phyloP scores from a whole-genome alignment of 2,888 invertebrate genomes.

The Dusona sp. region DNA sequence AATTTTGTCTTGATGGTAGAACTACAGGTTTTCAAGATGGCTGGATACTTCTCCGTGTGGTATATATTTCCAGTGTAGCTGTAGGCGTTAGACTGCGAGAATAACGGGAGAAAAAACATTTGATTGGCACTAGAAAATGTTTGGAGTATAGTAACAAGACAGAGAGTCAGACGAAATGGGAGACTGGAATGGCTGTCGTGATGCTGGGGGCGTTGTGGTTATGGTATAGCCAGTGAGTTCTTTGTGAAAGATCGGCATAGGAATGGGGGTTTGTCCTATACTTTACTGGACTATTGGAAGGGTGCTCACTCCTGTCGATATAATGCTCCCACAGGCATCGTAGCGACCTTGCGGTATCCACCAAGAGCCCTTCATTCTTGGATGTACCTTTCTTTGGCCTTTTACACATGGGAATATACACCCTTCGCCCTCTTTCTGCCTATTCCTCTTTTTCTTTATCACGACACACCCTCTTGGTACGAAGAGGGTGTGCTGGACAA shows the following conservation, averaged over 20 bases:
- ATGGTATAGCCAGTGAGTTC: background rate
- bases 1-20: background rate
- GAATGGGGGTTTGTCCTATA: background rate
- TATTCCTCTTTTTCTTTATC: constrained; percentile 25
- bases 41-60: background rate
- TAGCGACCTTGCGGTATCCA: constrained; percentile 15
- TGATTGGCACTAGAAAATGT: background rate
- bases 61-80: background rate
- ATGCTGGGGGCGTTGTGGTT: constrained; percentile 2
- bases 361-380: constrained; percentile 1
- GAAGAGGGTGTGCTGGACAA: constrained; percentile 2
- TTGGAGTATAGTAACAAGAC: background rate
- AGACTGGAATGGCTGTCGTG: background rate
- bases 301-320: constrained; percentile 10
- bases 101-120: background rate
- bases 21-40: background rate
- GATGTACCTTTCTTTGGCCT: background rate
- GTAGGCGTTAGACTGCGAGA: background rate
- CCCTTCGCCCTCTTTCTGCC: constrained; percentile 45
- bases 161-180: background rate
- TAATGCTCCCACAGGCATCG: constrained; percentile 10
- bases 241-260: constrained; percentile 18
- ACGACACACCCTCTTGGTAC: constrained; percentile 4
- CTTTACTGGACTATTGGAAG: background rate
- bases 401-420: constrained; percentile 24